phyloP scores from a whole-genome alignment of 2,888 invertebrate species.

The Oligia fasciuncula region DNA sequence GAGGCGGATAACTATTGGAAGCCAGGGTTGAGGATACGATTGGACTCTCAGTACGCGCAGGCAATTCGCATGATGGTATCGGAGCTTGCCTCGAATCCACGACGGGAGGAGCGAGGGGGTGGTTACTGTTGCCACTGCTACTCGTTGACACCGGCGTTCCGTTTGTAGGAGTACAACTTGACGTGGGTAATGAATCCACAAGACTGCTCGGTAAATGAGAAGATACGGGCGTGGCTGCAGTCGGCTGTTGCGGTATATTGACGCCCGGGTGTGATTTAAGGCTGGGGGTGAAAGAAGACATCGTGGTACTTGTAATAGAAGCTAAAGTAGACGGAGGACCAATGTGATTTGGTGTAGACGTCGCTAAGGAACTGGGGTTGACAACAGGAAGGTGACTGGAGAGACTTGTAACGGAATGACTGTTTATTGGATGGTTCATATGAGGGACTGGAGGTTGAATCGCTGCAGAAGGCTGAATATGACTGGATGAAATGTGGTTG shows the following conservation, averaged over 20 bases:
- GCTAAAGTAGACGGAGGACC: slow-evolving; percentile 76
- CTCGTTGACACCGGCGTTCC: slow-evolving; percentile 74
- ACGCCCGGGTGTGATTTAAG: slow-evolving; percentile 81
- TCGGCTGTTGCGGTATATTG: slow-evolving; percentile 74
- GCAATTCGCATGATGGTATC: slow-evolving; percentile 87
- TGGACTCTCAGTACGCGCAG: slow-evolving; percentile 83
- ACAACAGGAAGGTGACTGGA: slow-evolving; percentile 78
- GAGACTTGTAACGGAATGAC: slow-evolving; percentile 84
- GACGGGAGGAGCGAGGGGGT: slow-evolving; percentile 79
- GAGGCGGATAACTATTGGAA: slow-evolving; percentile 91
- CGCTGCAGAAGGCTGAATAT: slow-evolving; percentile 87
- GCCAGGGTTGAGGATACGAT: slow-evolving; percentile 92
- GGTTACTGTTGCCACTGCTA: slow-evolving; percentile 81
- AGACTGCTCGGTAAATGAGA: slow-evolving; percentile 78
- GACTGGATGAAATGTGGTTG: slow-evolving; percentile 89
- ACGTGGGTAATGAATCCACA: slow-evolving; percentile 74
- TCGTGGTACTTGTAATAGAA: slow-evolving; percentile 77
- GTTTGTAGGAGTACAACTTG: slow-evolving; percentile 75
- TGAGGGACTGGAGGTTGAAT: slow-evolving; percentile 82
- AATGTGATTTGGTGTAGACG: slow-evolving; percentile 79
- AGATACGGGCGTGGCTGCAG: slow-evolving; percentile 73
- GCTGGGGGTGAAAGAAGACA: slow-evolving; percentile 81
- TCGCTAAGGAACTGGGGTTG: slow-evolving; percentile 75
- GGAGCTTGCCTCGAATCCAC: slow-evolving; percentile 83
- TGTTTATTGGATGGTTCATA: slow-evolving; percentile 79